These are phyloP conservation scores for Halocynthia aurantium DNA, from an alignment of 23 tunicate species.

Conservation along the genomic window DNA sequence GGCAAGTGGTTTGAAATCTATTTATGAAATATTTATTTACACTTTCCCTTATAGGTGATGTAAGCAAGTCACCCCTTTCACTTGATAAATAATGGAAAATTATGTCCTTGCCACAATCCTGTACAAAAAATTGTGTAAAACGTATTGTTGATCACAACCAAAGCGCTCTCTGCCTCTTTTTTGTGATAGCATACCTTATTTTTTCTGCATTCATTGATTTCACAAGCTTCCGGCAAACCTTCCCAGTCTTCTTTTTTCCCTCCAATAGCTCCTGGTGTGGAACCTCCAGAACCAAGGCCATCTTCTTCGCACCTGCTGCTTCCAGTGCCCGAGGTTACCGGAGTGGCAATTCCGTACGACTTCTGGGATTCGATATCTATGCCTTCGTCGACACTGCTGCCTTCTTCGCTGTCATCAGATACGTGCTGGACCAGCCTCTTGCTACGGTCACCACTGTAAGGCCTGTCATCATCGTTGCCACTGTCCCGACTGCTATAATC, in stretches of 20 bases:
- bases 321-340: background rate
- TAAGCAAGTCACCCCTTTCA: too few species aligned
- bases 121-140: too few species aligned
- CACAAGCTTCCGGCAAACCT: background rate
- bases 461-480: constrained; percentile 59
- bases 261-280: constrained; percentile 14
- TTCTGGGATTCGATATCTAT: constrained; percentile 63
- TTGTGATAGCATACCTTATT: too few species aligned
- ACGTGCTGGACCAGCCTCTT: background rate
- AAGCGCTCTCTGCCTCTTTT: too few species aligned
- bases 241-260: background rate
- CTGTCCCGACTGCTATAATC: constrained; percentile 87
- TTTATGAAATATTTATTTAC: too few species aligned
- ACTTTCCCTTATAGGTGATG: too few species aligned
- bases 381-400: constrained; percentile 89
- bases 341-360: background rate
- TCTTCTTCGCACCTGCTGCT: constrained; percentile 4
- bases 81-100: too few species aligned
- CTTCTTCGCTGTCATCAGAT: constrained; percentile 8
- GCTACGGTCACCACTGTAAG: background rate
- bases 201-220: too few species aligned
- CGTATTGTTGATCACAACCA: too few species aligned
- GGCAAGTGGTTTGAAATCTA: too few species aligned
- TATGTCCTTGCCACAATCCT: too few species aligned
- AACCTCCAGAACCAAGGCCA: constrained; percentile 12